Base-by-base conservation (phyloP, 2,113 vertebrate species). In the Lutjanus erythropterus region DNA sequence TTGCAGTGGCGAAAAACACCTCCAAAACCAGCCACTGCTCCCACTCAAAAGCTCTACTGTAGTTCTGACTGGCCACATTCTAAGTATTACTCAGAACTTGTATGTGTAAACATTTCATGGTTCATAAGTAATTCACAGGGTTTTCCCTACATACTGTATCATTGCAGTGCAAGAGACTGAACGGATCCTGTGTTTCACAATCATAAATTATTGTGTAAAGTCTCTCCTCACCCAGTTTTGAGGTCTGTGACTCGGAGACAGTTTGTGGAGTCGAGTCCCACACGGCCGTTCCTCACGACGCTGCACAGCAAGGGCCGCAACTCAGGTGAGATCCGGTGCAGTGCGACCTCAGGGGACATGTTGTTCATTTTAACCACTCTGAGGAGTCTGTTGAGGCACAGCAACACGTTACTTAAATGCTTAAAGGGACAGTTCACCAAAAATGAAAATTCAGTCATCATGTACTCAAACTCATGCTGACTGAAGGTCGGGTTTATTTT, bases 181-280 rank as follows among this genome's bases (percentile, higher is more conserved):
- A 11, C 6, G 15, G 4, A 59, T 18, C 1, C 2, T 37, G 35
- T 53, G 44, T 14, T 47, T 53, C 14, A 19, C 39, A 10, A 39
- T 9, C 6, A 14, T 18, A 10, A 23, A 1, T 2, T 27, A 3
- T 33, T 14, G 18, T 23, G 23, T 33, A 41, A 10, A 64, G 71
- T 80, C n/a, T 3, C 12, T 35, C 92, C 96, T 94, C 92, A 98
- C 98, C 98, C 98, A 41, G 97, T 98, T 89, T 99, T 99, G 84
- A 99, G 96, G 94, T 99, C 98, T 50, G 97, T 99, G 89, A 99
- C 97, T 73, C 97, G 96, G 81, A 99, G 96, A 90, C 95, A 97
- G 91, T 96, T 98, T 1, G 97, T 98, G 69, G 98, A 97, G 93
- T 99, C 98, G 78, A 99, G 94, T 62, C 98, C 98, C 35, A 99